phyloP scores from a whole-genome alignment of 2,113 vertebrate genomes.

The human region GRCh38 chr13:54478001-54478500 shows the following conservation, averaged over 20 bases:
- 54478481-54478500: no score
- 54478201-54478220: not conserved
- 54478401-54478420: not conserved
- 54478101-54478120: not conserved
- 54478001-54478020: not conserved
- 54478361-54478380: not conserved
- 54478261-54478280: not conserved
- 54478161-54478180: not conserved
- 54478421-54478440: no score
- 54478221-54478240: not conserved
- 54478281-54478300: not conserved
- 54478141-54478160: not conserved
- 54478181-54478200: not conserved
- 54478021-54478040: not conserved
- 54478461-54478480: no score
- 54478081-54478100: not conserved
- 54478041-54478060: not conserved
- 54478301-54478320: not conserved
- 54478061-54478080: not conserved
- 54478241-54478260: not conserved
- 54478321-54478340: not conserved
- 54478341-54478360: not conserved
- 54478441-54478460: no score
- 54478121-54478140: not conserved
- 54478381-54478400: conserved; percentile 14